Base-by-base conservation (phyloP, 2,113 vertebrate genomes). In the Sinocyclocheilus grahami region DNA sequence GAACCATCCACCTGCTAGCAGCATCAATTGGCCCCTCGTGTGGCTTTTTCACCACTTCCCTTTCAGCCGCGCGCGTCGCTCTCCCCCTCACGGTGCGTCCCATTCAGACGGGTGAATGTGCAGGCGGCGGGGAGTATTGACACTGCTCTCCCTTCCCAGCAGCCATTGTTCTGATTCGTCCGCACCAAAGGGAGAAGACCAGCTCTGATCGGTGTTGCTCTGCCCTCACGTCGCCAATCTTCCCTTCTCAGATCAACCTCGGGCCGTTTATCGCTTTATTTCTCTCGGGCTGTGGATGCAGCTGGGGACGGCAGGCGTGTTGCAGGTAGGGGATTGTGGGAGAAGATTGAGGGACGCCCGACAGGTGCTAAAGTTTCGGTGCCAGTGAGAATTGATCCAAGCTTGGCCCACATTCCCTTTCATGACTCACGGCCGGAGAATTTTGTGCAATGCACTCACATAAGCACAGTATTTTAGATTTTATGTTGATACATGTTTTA, bases 1-100 rank as follows among this genome's bases (percentile, higher is more conserved):
- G 85, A 87, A 85, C 78, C 88, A 90, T 90, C 91, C 91, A 92
- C 91, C 91, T 92, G 91, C 91, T 90, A 88, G 87, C 85, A 67
- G 89, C 82, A 86, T 89, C 91, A 91, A 90, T 90, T 90, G 91
- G 91, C 89, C 89, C 87, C 89, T 90, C 86, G 51, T 86, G 89
- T 74, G 86, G 83, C 88, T 90, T 90, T 90, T 89, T 87, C 86
- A 81, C 84, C 87, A 85, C 84, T 87, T 86, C 86, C 69, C 85
- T 88, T 87, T 86, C 85, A 81, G 77, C 65, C 46, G 81, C 72
- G 83, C 77, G 80, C 82, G 69, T 78, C 82, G 77, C 83, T 87
- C 89, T 81, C 84, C 85, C 83, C 83, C 86, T 82, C 77, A 30
- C 75, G 75, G 88, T 74, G 86, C 53, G 71, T 55, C 86, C 48